Evolutionary conservation across 2,113 vertebrate species (phyloP).

Genomic region (Aspidoscelis tigris): DNA sequence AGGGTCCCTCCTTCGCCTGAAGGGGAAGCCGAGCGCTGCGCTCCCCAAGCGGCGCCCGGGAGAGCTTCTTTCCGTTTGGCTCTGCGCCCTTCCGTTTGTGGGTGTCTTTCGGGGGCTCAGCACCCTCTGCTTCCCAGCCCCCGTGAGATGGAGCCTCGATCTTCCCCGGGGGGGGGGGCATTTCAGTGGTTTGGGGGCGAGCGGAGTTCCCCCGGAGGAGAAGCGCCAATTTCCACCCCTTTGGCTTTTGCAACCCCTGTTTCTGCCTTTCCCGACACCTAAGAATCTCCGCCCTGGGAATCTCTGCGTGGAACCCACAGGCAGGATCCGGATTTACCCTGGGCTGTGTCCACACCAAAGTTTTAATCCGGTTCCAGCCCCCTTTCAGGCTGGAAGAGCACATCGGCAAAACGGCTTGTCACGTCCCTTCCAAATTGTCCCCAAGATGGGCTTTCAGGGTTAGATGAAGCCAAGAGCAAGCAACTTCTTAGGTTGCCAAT

Average conservation of each 20-base stretch:
- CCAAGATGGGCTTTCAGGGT: too few species aligned
- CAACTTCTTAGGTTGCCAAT: too few species aligned
- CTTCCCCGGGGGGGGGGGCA: background rate
- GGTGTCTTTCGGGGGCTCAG: background rate
- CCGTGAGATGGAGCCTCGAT: background rate
- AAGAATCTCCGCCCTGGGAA: too few species aligned
- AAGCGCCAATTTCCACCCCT: background rate
- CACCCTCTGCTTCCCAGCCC: background rate
- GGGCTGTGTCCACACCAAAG: too few species aligned
- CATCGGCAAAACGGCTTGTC: too few species aligned
- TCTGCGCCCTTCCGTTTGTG: background rate
- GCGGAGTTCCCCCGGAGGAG: background rate
- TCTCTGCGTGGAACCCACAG: too few species aligned
- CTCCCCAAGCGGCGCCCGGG: background rate
- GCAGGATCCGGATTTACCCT: too few species aligned
- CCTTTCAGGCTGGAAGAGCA: too few species aligned
- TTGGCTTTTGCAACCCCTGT: background rate
- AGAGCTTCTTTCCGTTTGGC: background rate
- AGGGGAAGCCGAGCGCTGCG: background rate
- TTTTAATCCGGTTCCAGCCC: too few species aligned
- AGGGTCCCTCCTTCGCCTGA: background rate
- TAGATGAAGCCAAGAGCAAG: too few species aligned
- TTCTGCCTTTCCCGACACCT: too few species aligned
- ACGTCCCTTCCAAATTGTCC: too few species aligned
- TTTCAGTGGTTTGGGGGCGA: background rate